Base-by-base conservation (phyloP, 2,888 invertebrate species). In the Synergus umbraculus region DNA sequence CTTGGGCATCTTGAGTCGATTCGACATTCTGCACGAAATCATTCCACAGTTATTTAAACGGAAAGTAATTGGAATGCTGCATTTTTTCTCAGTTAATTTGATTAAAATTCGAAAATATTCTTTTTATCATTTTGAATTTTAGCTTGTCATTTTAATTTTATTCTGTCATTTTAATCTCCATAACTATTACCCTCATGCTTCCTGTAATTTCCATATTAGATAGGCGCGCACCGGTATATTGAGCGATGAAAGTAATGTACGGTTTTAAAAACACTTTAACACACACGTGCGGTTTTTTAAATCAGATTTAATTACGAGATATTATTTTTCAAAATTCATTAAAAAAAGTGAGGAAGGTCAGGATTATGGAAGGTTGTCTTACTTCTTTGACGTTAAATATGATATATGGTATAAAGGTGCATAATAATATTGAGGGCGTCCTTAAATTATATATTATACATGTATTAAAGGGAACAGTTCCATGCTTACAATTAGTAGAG, bases 191-290 rank as follows among this genome's bases (percentile, higher is more conserved):
- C 87, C 88, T 84, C 86, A 88, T 86, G 83, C 78, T 78, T 84
- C 37, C 29, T 9, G 84, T 80, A 79, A 76, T 83, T 81, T 84
- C 86, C 84, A 83, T 84, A 84, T 87, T 86, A 87, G 88, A 88
- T 88, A 88, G 84, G 86, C 86, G 82, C 84, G 83, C 86, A 88
- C 88, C 88, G 88, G 88, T 88, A 88, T 84, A 49, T 73, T 73
- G 37, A 65, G n/a, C 65, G 65, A 65, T 12, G 15, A 29, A 13
- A 8, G 73, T 49, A 54, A n/a, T 46, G 13, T 29, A 29, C 10
- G 63, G 12, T 63, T 60, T 63, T 13, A 12, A 13, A 29, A 15
- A 2, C 3, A 10, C 54, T 15, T 54, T 73, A 10, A 15, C 9
- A 29, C 54, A 29, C 73, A 73, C 73, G 73, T 73, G 73, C 29